These are phyloP conservation scores for Spizaetus ornatus DNA, from an alignment of 2,113 vertebrate genomes.

Conservation along the genomic window DNA sequence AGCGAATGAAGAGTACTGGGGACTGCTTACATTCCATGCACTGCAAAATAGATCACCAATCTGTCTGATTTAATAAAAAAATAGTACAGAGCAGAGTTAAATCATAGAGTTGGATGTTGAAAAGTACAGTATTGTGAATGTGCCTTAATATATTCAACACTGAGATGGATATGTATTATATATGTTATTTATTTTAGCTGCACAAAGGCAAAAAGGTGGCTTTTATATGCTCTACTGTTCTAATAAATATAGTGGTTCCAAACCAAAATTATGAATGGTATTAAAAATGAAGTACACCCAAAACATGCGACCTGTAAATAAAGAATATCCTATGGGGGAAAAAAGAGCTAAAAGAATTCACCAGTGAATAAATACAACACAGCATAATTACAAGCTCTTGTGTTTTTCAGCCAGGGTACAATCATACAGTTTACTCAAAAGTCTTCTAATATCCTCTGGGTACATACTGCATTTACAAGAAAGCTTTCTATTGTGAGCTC, in stretches of 20 bases:
- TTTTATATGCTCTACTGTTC: constrained; percentile 32
- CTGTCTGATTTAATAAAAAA: constrained; percentile 47
- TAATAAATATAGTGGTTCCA: constrained; percentile 53
- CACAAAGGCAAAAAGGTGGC: constrained; percentile 64
- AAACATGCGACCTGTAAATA: constrained; percentile 43
- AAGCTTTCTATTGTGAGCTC: constrained; percentile 2
- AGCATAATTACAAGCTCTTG: constrained; percentile 38
- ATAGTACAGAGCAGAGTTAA: constrained; percentile 12
- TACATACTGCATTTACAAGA: not conserved
- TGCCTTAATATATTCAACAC: constrained; percentile 37
- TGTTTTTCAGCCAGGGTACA: constrained; percentile 38
- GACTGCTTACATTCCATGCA: constrained; percentile 7
- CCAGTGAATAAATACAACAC: constrained; percentile 44
- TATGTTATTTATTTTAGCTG: constrained; percentile 64
- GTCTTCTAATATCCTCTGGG: constrained; percentile 48
- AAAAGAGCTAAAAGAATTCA: constrained; percentile 41
- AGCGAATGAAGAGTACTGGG: constrained; percentile 37
- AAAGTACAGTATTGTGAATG: not conserved
- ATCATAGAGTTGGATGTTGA: constrained; percentile 1
- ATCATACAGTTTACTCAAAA: constrained; percentile 45
- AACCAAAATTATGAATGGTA: constrained; percentile 46
- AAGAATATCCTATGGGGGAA: not conserved
- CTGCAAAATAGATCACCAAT: constrained; percentile 39
- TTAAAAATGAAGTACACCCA: constrained; percentile 61
- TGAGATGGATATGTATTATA: constrained; percentile 35